Evolutionary conservation across 2,797 vertebrate species (phyloP), one percentile per base, ranked within the genome.

Genomic region (Microchirus variegatus): DNA sequence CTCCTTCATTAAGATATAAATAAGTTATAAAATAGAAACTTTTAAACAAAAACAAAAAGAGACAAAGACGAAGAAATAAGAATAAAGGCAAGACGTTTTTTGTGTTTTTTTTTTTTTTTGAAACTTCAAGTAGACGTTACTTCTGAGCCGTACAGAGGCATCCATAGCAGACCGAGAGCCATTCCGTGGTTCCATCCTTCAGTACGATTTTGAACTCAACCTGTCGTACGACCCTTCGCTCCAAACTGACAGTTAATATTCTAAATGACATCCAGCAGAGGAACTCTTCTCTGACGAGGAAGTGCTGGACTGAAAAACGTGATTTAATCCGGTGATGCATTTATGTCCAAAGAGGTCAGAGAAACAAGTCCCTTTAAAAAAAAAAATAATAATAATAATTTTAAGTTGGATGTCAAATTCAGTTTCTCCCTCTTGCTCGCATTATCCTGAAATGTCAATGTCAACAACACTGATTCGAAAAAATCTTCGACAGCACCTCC

Each of bases 101-200:
- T 71, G 64, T 44, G 63, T 36, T 52, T 53, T 71, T 71, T 67
- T 44, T 64, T 36, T 52, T 67, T 71, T 67, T 47, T 64, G 55
- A 66, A 81, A 93, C 92, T 98, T 99, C 97, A 98, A 98, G 97
- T 98, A 97, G 95, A 93, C 62, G 22, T 83, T 53, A 67, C 52
- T 40, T 81, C 70, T 8, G 81, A 78, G 74, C 63, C 47, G 52
- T 61, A 75, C 84, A 76, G 73, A 73, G 70, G 69, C 75, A 14
- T 79, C 76, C 63, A 64, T 18, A 59, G 73, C 58, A 16, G 53
- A 61, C 37, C 19, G 38, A 12, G 64, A 61, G 67, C 63, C 71
- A 53, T 63, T 74, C 58, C 63, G 75, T 67, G 63, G 67, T 83
- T 73, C 60, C 58, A 57, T 59, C 64, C 44, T 63, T 63, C 58